phyloP scores from a whole-genome alignment of 2,888 invertebrate species.

The Escarpia spicata region DNA sequence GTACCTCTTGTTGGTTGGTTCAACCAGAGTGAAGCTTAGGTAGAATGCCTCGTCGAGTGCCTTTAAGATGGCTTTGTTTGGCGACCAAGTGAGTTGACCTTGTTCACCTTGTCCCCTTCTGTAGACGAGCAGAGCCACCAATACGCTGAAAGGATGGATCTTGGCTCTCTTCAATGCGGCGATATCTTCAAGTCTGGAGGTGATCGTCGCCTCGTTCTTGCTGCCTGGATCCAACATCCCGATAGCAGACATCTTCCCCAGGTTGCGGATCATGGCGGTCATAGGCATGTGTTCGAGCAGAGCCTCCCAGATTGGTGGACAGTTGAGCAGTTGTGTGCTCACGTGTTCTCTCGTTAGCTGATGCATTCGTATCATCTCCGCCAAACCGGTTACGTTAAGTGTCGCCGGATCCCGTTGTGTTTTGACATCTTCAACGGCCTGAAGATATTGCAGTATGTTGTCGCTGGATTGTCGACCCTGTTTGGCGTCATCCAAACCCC shows the following conservation, averaged over 20 bases:
- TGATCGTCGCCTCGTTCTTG: conserved; percentile 42
- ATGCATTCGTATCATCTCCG: conserved; percentile 55
- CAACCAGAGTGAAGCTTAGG: conserved; percentile 64
- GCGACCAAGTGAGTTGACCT: conserved; percentile 58
- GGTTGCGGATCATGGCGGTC: conserved; percentile 64
- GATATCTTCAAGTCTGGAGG: conserved; percentile 49
- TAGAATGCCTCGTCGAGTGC: conserved; percentile 62
- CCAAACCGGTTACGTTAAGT: not conserved
- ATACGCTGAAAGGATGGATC: conserved; percentile 63
- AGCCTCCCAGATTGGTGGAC: conserved; percentile 71
- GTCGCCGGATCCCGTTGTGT: not conserved
- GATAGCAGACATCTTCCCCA: conserved; percentile 57
- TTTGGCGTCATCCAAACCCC: conserved; percentile 48
- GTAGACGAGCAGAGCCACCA: conserved; percentile 60
- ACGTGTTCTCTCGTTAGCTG: conserved; percentile 76
- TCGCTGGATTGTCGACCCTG: conserved; percentile 32
- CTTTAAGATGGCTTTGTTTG: conserved; percentile 44
- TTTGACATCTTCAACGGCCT: conserved; percentile 53
- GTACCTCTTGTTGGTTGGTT: conserved; percentile 69
- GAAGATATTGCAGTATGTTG: conserved; percentile 39
- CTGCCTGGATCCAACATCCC: conserved; percentile 46
- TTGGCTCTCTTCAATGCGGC: conserved; percentile 48
- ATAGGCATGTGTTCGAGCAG: conserved; percentile 63
- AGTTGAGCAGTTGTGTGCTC: conserved; percentile 75
- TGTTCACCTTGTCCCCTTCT: conserved; percentile 57